Evolutionary conservation across 2,797 vertebrate species (phyloP).

Genomic region (Eleutherodactylus coqui): DNA sequence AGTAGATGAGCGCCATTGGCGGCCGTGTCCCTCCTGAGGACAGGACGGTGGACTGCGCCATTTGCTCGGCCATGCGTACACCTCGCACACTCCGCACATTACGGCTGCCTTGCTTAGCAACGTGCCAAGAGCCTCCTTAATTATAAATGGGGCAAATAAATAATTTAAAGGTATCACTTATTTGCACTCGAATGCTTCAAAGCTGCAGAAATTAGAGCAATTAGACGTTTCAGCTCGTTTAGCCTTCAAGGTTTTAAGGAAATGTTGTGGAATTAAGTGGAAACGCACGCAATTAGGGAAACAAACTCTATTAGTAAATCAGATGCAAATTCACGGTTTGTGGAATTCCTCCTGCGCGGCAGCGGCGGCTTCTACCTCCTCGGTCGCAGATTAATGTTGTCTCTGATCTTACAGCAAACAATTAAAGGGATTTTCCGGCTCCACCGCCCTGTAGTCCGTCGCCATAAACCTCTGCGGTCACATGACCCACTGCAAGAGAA

Average conservation of each 20-base stretch:
- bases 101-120: conserved; percentile 70
- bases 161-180: conserved; percentile 95
- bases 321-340: conserved; percentile 21
- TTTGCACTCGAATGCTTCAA: conserved; percentile 88
- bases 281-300: conserved; percentile 44
- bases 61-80: conserved; percentile 68
- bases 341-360: neutral
- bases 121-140: conserved; percentile 81
- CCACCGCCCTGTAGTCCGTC: too few species aligned
- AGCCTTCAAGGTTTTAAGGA: conserved; percentile 58
- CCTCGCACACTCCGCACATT: conserved; percentile 60
- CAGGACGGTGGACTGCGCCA: conserved; percentile 65
- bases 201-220: conserved; percentile 93
- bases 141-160: conserved; percentile 91
- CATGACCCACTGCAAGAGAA: too few species aligned
- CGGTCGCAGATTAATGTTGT: too few species aligned
- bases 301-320: conserved; percentile 53
- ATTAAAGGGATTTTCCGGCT: too few species aligned
- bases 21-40: conserved; percentile 65
- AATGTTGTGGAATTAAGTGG: conserved; percentile 62
- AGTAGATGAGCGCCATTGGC: conserved; percentile 60
- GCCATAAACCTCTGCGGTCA: too few species aligned
- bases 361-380: too few species aligned
- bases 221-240: conserved; percentile 88
- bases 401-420: too few species aligned